Percentiles rank a stretch among this genome's conserved stretches.
phyloP scores from a whole-genome alignment of 2,888 invertebrate species.

The Acanthoscelides obtectus region DNA sequence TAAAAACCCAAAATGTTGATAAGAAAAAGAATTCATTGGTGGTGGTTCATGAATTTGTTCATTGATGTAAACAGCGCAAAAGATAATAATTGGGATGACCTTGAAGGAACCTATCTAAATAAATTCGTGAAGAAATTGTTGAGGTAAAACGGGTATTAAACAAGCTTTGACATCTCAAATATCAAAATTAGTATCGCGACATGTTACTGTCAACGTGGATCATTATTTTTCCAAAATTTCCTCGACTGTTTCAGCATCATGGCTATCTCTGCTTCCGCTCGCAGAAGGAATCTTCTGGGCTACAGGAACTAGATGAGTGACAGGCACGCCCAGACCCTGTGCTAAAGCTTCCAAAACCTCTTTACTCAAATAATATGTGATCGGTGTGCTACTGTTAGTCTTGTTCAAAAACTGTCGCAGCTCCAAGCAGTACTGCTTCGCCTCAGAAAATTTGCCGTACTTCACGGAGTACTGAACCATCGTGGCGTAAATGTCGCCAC shows the following conservation, averaged over 20 bases:
- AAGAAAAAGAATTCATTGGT: too few species aligned
- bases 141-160: too few species aligned
- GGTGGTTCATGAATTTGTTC: too few species aligned
- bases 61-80: too few species aligned
- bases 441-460: constrained; percentile 38
- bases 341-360: constrained; percentile 43
- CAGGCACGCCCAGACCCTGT: constrained; percentile 40
- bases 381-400: constrained; percentile 32
- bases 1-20: too few species aligned
- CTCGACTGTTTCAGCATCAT: constrained; percentile 17
- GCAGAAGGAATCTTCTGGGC: constrained; percentile 5
- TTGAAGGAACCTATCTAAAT: too few species aligned
- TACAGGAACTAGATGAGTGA: constrained; percentile 35
- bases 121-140: too few species aligned
- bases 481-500: constrained; percentile 46
- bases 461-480: constrained; percentile 45
- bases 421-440: constrained; percentile 41
- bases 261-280: constrained; percentile 5
- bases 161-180: neutral
- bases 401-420: constrained; percentile 38
- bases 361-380: constrained; percentile 46
- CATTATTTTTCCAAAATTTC: constrained; percentile 20
- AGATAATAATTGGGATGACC: too few species aligned
- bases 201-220: neutral
- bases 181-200: neutral